Conservation (phyloP, 92 coral and sea anemone species). For the Isaurus tuberculatus region DNA sequence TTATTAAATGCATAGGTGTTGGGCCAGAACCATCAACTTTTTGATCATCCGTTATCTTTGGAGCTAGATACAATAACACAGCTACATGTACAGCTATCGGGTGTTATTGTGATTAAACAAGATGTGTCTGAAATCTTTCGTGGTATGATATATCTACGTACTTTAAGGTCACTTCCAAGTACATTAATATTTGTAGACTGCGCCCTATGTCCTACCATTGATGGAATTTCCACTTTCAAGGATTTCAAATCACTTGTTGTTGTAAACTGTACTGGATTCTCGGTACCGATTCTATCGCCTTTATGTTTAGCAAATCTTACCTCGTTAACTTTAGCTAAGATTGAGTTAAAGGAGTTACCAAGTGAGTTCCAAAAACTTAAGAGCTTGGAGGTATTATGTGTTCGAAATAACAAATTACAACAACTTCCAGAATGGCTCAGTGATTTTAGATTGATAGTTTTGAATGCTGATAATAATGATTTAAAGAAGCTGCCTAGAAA, state of each 20-base stretch:
- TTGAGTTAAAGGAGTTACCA: slow-evolving; percentile 7
- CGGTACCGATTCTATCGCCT: not conserved
- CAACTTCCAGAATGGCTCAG: slow-evolving; percentile 13
- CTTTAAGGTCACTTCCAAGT: slow-evolving; percentile 14
- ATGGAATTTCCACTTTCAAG: not conserved
- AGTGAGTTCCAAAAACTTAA: slow-evolving; percentile 10
- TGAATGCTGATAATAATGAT: slow-evolving; percentile 26
- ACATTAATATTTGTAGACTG: slow-evolving; percentile 26
- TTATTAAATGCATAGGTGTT: too few relatives aligned
- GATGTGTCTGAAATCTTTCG: too few relatives aligned
- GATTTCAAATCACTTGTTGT: slow-evolving; percentile 11
- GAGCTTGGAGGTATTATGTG: slow-evolving; percentile 22
- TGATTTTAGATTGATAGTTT: slow-evolving; percentile 11
- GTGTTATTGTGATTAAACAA: not conserved
- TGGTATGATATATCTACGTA: too few relatives aligned
- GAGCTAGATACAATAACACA: not conserved
- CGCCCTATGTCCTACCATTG: not conserved
- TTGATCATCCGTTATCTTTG: too few relatives aligned
- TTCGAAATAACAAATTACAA: slow-evolving; percentile 26
- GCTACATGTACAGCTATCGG: not conserved
- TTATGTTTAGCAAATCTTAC: not conserved
- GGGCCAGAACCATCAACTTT: too few relatives aligned
- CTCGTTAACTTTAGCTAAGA: slow-evolving; percentile 11
- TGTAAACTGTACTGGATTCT: slow-evolving; percentile 11
- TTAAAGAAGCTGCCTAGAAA: slow-evolving; percentile 18